Base-by-base conservation (phyloP, 2,888 invertebrate genomes). In the Parnassius glacialis region DNA sequence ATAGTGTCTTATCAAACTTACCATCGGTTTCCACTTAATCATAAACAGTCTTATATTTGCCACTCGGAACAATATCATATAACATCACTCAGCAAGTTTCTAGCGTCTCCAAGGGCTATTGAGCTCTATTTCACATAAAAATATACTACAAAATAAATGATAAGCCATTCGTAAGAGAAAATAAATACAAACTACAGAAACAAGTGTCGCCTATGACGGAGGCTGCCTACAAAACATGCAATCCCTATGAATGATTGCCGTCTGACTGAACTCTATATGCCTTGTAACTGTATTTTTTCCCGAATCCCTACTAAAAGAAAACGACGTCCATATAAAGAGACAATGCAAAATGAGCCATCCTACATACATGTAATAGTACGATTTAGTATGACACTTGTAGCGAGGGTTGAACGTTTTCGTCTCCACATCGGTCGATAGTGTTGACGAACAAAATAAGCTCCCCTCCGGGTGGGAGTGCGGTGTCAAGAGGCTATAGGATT, bases 401-500 rank as follows among this genome's bases (percentile, higher is more conserved):
- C 78, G 73, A 70, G 78, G 74, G 74, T 79, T 79, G 81, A 82
- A 78, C 77, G 78, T 80, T 84, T 84, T 85, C 83, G 82, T 83
- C 82, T 84, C 81, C 76, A 82, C 83, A 80, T 84, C 81, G 85
- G 84, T 90, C 88, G 87, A 90, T 74, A 89, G 87, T 86, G 88
- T 89, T 88, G 88, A 87, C 87, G 87, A 86, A 90, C 88, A 87
- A 88, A 90, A 91, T 90, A 90, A 89, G 85, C 88, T 87, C 83
- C 86, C 86, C 85, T 80, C 74, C 70, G 79, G 75, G 81, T 76
- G 81, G 81, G 81, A 83, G 87, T 81, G 86, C 80, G 87, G 87
- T 88, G 90, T 91, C 90, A 91, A 90, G 90, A 90, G 89, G 90
- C 88, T 89, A 88, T 86, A 88, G 88, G 90, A 91, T 90, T 90